phyloP scores from a whole-genome alignment of 2,113 vertebrate species.

The Heterocephalus glaber region DNA sequence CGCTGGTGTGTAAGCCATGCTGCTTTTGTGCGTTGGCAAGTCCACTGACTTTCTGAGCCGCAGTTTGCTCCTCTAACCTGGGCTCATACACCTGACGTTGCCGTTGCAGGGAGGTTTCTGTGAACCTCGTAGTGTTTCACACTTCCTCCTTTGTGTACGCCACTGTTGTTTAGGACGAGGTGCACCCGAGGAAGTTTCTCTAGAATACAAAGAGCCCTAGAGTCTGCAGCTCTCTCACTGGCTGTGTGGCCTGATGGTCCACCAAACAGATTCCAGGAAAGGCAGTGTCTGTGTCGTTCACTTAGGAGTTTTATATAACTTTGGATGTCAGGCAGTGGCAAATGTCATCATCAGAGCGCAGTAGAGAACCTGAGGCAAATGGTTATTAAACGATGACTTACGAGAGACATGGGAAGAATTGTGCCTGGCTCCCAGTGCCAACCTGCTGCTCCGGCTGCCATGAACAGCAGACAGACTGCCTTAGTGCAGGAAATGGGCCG shows the following conservation, averaged over 20 bases:
- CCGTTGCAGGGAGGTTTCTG: not conserved
- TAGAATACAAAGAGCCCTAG: not conserved
- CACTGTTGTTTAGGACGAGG: not conserved
- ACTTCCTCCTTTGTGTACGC: not conserved
- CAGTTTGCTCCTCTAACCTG: not conserved
- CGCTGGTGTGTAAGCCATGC: accelerated
- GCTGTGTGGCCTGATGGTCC: no score
- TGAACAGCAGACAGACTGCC: no score
- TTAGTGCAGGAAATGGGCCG: not conserved
- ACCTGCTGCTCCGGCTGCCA: no score
- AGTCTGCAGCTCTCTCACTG: not conserved
- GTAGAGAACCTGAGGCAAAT: not conserved
- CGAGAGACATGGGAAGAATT: not conserved
- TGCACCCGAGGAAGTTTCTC: not conserved
- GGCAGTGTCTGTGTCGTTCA: not conserved
- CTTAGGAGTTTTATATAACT: not conserved
- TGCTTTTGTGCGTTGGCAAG: not conserved
- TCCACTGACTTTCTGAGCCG: not conserved
- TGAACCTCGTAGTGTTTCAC: not conserved
- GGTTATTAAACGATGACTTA: not conserved
- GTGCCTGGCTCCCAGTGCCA: not conserved
- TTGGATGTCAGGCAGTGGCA: not conserved
- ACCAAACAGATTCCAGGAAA: not conserved
- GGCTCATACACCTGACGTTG: not conserved
- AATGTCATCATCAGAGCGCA: not conserved